phyloP scores from a whole-genome alignment of 2,797 vertebrate species.

The Falco novaeseelandiae region DNA sequence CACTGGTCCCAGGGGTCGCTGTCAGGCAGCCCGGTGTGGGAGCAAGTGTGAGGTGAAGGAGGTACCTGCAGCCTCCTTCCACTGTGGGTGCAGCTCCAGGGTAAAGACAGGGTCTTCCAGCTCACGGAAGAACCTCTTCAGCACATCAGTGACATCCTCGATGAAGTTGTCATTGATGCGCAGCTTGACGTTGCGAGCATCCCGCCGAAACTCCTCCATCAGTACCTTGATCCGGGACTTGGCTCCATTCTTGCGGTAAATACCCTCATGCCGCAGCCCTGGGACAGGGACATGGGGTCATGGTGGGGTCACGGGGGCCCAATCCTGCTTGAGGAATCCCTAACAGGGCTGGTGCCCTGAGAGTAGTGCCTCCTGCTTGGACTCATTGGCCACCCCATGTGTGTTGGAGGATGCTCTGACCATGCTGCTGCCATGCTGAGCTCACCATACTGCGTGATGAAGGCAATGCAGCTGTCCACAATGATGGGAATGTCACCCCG shows the following conservation, averaged over 20 bases:
- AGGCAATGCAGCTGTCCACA: constrained; percentile 96
- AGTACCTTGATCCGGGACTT: constrained; percentile 92
- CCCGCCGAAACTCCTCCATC: constrained; percentile 94
- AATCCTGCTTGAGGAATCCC: not conserved
- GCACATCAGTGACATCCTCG: constrained; percentile 94
- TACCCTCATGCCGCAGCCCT: constrained; percentile 93
- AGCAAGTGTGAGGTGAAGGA: not conserved
- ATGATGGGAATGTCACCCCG: constrained; percentile 94
- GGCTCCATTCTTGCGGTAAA: constrained; percentile 96
- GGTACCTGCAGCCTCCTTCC: constrained; percentile 92
- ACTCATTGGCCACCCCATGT: accelerated
- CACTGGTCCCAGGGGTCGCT: no score
- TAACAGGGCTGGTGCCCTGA: accelerated
- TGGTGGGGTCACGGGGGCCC: not conserved
- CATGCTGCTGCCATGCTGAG: accelerated
- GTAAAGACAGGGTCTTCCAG: constrained; percentile 93
- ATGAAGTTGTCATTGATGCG: constrained; percentile 95
- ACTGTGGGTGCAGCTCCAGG: constrained; percentile 87
- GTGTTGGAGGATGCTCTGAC: accelerated
- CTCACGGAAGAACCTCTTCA: constrained; percentile 97
- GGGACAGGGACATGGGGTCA: not conserved
- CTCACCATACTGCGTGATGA: constrained; percentile 97
- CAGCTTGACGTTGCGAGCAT: constrained; percentile 93
- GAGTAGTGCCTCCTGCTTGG: accelerated
- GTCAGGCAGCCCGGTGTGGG: not conserved